Conservation (phyloP, 2,888 invertebrate species). For the Epinotia ramella region DNA sequence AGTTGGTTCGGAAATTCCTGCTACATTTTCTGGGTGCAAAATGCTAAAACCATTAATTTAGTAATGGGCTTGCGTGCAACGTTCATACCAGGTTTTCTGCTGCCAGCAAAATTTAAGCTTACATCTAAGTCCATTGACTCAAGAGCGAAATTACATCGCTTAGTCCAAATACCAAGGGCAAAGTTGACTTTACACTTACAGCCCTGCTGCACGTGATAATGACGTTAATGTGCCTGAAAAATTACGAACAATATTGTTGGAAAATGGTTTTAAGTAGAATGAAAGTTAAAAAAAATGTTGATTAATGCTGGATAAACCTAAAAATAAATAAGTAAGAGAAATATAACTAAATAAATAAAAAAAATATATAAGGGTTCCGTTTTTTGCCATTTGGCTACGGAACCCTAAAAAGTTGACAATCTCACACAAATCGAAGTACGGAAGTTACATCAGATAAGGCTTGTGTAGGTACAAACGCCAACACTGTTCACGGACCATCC, state of each 20-base stretch:
- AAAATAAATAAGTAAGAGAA: too few relatives aligned
- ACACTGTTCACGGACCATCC: too few relatives aligned
- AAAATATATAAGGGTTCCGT: too few relatives aligned
- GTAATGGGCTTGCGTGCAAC: conserved; percentile 35
- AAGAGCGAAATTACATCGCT: conserved; percentile 4
- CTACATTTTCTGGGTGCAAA: conserved; percentile 23
- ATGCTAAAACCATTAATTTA: conserved; percentile 30
- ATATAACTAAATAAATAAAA: too few relatives aligned
- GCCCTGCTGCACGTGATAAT: neutral
- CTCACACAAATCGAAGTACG: too few relatives aligned
- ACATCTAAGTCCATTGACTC: neutral
- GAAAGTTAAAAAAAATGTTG: neutral
- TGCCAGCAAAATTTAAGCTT: neutral
- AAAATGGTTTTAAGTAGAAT: neutral
- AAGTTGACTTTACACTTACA: neutral
- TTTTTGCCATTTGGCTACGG: too few relatives aligned
- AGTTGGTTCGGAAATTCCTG: conserved; percentile 1
- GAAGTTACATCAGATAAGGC: too few relatives aligned
- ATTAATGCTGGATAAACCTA: too few relatives aligned
- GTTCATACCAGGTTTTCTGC: conserved; percentile 16
- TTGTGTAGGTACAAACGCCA: too few relatives aligned
- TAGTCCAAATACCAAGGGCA: neutral
- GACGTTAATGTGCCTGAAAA: neutral
- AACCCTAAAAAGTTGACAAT: too few relatives aligned
- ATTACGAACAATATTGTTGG: neutral